Base-by-base conservation (phyloP, 2,797 vertebrate genomes). In the Esox lucius region DNA sequence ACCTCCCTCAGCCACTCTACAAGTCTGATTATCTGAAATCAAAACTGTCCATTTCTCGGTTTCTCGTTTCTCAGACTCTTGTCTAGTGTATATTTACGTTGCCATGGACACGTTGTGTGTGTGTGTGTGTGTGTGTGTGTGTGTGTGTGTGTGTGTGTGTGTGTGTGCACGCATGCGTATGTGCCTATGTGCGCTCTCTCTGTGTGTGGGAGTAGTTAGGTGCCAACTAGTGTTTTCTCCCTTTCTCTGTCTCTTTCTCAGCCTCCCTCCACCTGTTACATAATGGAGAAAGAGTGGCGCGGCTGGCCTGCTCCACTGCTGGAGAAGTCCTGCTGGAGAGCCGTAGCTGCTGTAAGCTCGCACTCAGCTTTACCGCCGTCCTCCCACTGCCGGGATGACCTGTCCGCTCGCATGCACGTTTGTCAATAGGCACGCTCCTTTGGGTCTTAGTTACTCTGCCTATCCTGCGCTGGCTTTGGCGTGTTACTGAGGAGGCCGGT, bases 231-330 rank as follows among this genome's bases (percentile, higher is more conserved):
- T 49, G 39, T 80, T 75, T 75, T 68, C 53, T 78, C 68, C 78
- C n/a, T 59, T 15, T 59, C 56, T 59, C 56, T 24, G 9, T 46
- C 64, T 66, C 64, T 33, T 9, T 31, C 62, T 64, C 61, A 35
- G 71, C 67, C 86, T 87, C 80, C 90, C 87, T 91, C 89, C 89
- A 90, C 89, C 86, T 91, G 90, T 94, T 94, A 92, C 87, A 87
- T 93, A 93, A 92, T 83, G 72, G 79, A 84, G 78, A 89, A 84
- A 8, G 82, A 86, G 85, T 91, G 86, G 89, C 85, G 84, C 7
- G 13, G 11, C 56, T 13, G 4, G 56, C 22, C 82, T 86, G 88
- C 85, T 85, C 80, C 83, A 84, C 79, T 73, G 79, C 75, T 80
- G 48, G 4, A 66, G 72, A 53, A n/a, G 53, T 56, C 88, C 83